These are phyloP conservation scores for Caenorhabditis briggsae DNA, from an alignment of 1,140 invertebrate genomes.

Conservation along the genomic window DNA sequence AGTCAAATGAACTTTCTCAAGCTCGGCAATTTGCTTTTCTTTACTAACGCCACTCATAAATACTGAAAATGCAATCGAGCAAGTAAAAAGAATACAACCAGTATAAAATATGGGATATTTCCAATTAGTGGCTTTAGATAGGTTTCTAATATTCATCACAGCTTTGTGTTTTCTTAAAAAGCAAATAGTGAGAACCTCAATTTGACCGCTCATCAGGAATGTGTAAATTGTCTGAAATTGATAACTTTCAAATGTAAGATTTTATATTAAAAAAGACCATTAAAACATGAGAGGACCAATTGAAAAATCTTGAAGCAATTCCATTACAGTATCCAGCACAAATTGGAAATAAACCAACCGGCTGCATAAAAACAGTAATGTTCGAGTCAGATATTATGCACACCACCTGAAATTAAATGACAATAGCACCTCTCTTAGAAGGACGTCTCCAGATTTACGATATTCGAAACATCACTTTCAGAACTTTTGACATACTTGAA, in stretches of 20 bases:
- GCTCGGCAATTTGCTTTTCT: background rate
- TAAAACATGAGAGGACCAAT: background rate
- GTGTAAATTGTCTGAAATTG: background rate
- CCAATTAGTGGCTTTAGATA: background rate
- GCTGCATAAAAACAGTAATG: background rate
- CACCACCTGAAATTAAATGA: background rate
- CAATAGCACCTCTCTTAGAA: no score
- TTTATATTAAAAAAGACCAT: background rate
- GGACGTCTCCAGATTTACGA: no score
- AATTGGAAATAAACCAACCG: background rate
- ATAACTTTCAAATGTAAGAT: no score
- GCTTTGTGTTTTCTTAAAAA: background rate
- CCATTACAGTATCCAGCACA: background rate
- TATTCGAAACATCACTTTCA: background rate
- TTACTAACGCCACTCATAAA: background rate
- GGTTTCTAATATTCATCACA: background rate
- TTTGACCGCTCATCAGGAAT: background rate
- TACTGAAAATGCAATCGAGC: background rate
- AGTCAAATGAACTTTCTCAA: background rate
- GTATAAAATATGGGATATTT: background rate
- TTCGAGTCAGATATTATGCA: background rate
- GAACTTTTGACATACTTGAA: background rate
- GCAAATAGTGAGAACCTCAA: constrained; percentile 1
- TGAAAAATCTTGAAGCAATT: background rate
- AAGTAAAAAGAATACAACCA: background rate